Conservation (phyloP, 1,140 invertebrate species). For the Trachymyrmex septentrionalis region DNA sequence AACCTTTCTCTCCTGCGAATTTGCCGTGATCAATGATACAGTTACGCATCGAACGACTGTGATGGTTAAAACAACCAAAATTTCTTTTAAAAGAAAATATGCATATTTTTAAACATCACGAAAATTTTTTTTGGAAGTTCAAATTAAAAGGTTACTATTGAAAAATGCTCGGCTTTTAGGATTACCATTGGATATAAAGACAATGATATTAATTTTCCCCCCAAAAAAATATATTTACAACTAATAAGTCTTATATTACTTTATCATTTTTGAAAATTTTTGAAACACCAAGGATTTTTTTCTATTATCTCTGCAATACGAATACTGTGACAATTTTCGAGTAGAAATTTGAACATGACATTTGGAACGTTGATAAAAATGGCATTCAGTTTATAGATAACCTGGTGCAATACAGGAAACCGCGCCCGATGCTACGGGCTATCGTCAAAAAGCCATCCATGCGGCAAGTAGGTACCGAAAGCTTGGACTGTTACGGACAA, state of each 20-base stretch:
- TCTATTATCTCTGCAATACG: neutral
- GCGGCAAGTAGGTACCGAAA: constrained; percentile 53
- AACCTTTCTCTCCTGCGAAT: constrained; percentile 62
- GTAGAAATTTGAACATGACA: neutral
- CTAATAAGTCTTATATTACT: neutral
- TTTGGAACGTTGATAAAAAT: neutral
- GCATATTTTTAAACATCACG: neutral
- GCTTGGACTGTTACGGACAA: constrained; percentile 40
- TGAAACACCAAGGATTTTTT: neutral
- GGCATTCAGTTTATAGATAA: constrained; percentile 21
- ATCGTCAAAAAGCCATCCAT: constrained; percentile 53
- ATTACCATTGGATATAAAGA: neutral
- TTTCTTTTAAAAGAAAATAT: neutral
- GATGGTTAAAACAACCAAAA: constrained; percentile 57
- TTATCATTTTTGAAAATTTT: neutral
- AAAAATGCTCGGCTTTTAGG: neutral
- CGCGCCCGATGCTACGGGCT: constrained; percentile 52
- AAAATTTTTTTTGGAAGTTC: neutral
- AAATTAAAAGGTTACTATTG: neutral
- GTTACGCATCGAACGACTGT: constrained; percentile 51
- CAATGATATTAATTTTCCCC: neutral
- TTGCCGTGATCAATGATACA: constrained; percentile 69
- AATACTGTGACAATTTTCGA: neutral
- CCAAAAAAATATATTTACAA: neutral
- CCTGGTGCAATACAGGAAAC: constrained; percentile 28